These are phyloP conservation scores for Neotragus moschatus DNA, from an alignment of 2,113 vertebrate genomes.

Conservation along the genomic window DNA sequence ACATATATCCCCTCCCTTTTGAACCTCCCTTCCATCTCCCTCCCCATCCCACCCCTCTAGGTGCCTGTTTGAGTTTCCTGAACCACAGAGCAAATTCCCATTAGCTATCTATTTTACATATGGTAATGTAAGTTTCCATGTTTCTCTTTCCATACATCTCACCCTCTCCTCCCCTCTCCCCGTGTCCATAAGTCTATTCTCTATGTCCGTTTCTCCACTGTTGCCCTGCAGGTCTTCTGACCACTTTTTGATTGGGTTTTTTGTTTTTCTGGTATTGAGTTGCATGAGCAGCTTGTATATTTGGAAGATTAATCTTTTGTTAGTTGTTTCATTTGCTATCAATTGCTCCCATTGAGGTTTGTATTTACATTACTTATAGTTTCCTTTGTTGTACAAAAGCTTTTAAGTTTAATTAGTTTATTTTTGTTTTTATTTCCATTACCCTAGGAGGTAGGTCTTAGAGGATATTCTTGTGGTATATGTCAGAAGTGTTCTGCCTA, in stretches of 20 bases:
- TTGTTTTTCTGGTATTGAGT: not conserved
- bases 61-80: not conserved
- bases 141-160: not conserved
- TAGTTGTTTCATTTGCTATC: not conserved
- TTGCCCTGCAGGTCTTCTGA: not conserved
- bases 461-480: not conserved
- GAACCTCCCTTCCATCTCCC: not conserved
- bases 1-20: not conserved
- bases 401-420: not conserved
- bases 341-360: not conserved
- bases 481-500: not conserved
- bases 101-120: not conserved
- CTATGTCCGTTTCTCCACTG: not conserved
- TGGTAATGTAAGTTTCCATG: not conserved
- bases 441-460: not conserved
- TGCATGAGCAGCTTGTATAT: not conserved
- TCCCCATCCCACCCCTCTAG: not conserved
- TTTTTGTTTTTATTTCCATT: not conserved
- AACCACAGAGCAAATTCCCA: not conserved
- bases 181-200: not conserved
- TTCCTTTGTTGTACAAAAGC: not conserved
- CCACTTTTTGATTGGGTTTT: not conserved
- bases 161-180: not conserved
- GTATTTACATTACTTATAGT: not conserved
- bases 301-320: not conserved